These are phyloP conservation scores for Spicauda simplicius DNA, from an alignment of 2,888 invertebrate species.

Conservation along the genomic window DNA sequence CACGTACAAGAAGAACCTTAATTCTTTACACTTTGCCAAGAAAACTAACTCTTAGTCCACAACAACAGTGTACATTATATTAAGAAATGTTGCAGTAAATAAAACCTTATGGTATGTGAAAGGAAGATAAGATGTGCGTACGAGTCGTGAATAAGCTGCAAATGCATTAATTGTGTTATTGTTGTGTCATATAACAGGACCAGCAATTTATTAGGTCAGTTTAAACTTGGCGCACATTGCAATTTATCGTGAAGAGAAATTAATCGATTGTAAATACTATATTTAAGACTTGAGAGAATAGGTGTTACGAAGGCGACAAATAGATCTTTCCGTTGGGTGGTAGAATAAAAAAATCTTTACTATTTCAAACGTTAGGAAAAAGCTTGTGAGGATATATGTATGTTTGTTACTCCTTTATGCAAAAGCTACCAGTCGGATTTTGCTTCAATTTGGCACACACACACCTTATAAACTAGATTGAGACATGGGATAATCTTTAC, in stretches of 20 bases:
- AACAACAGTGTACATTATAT: background rate
- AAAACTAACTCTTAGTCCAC: conserved; percentile 7
- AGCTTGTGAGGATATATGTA: too few relatives aligned
- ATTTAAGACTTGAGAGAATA: too few relatives aligned
- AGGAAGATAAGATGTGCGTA: conserved; percentile 35
- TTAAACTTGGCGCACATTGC: background rate
- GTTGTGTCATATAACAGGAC: conserved; percentile 51
- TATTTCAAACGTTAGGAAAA: too few relatives aligned
- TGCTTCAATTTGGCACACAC: too few relatives aligned
- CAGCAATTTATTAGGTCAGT: conserved; percentile 42
- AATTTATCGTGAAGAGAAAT: background rate
- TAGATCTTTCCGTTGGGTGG: too few relatives aligned
- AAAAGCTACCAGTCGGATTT: too few relatives aligned
- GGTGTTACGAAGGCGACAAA: too few relatives aligned
- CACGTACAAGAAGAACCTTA: background rate
- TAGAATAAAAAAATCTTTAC: too few relatives aligned
- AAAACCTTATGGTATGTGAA: conserved; percentile 20
- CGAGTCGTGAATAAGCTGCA: conserved; percentile 36
- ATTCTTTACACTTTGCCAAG: background rate
- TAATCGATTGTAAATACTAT: background rate
- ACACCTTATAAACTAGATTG: too few relatives aligned
- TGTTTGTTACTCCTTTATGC: too few relatives aligned
- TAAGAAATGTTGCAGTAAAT: background rate
- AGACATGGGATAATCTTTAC: too few relatives aligned
- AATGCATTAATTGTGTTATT: conserved; percentile 57